Evolutionary conservation across 1,140 invertebrate genomes (phyloP), one percentile per base, ranked within the genome.

Genomic region (Zaprionus ornatus): DNA sequence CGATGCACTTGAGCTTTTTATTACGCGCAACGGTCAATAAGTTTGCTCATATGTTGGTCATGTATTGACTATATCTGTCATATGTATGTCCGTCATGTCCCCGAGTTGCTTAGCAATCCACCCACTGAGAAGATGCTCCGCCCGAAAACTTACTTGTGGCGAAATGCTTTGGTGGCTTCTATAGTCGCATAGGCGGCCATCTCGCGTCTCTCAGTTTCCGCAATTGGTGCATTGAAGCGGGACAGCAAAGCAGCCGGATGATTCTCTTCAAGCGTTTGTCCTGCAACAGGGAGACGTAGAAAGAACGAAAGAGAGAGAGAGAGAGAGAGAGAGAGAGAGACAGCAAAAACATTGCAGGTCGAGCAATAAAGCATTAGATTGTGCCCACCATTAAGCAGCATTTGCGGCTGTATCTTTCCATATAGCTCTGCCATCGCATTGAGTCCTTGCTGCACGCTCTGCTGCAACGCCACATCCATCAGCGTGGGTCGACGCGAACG

Each of bases 151-250:
- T 91, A 93, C 92, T 91, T 92, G 77, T 92, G 86, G 21, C 82
- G 80, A 65, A 93, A 91, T 25, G 88, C 91, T 79, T 93, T 93
- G 60, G 92, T 78, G 23, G 92, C 91, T 60, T 79, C 74, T 25
- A 93, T 76, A 17, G 85, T 90, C 17, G 92, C 92, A 79, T 90
- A 93, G 59, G 92, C 92, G 35, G 92, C 90, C 91, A 91, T 91
- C 63, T 91, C 85, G 42, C 79, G 56, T 4, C 74, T 64, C 19
- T 82, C 77, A 13, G 87, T 78, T 32, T 90, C 92, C 42, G 63
- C 59, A 40, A 74, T 74, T 25, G 92, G 88, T 23, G 82, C 92
- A 78, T 92, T 92, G 64, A 93, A 93, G 66, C 84, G 80, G 7
- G 90, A 82, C 7, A 93, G 74, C 57, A 92, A 65, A 1, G 91